Conservation (phyloP, 2,888 invertebrate genomes). For the Mycalesis mineus region DNA sequence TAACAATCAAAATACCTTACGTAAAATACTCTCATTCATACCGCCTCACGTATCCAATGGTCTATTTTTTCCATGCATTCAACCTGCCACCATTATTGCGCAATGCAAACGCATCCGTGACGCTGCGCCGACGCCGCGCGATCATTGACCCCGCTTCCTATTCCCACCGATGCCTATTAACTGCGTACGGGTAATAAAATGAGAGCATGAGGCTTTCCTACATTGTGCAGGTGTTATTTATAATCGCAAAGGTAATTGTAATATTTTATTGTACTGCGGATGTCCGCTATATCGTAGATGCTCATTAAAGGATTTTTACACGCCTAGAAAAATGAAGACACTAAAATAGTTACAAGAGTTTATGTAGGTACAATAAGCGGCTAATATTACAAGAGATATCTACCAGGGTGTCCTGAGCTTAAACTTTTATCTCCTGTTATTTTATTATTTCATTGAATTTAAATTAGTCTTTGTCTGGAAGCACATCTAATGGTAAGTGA, state of each 20-base stretch:
- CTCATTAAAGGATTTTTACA: too few relatives aligned
- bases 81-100: slow-evolving; percentile 45
- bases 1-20: background rate
- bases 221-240: background rate
- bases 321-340: too few relatives aligned
- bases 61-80: slow-evolving; percentile 30
- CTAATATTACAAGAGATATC: too few relatives aligned
- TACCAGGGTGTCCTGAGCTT: too few relatives aligned
- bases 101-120: slow-evolving; percentile 59
- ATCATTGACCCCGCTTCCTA: slow-evolving; percentile 57
- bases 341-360: too few relatives aligned
- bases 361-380: too few relatives aligned
- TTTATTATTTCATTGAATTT: too few relatives aligned
- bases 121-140: slow-evolving; percentile 34
- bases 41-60: slow-evolving; percentile 14
- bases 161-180: slow-evolving; percentile 33
- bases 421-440: too few relatives aligned
- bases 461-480: too few relatives aligned
- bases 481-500: too few relatives aligned
- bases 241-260: background rate
- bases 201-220: slow-evolving; percentile 5
- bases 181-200: slow-evolving; percentile 6
- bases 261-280: too few relatives aligned
- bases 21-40: background rate
- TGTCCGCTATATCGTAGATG: too few relatives aligned